These are phyloP conservation scores for Heliconius nattereri DNA, from an alignment of 1,140 invertebrate genomes.

Conservation along the genomic window DNA sequence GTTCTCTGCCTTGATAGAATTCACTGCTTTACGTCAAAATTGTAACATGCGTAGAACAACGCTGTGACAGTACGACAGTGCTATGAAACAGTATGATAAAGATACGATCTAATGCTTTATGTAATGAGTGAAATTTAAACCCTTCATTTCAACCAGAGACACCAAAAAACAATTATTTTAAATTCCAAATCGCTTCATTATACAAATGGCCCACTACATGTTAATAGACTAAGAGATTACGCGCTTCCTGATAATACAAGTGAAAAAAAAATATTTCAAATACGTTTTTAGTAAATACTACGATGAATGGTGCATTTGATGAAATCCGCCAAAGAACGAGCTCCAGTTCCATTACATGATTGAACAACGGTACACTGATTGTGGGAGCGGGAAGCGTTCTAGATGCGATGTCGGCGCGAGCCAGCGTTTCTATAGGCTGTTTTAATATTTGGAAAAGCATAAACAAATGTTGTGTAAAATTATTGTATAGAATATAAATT, in stretches of 20 bases:
- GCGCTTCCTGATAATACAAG: constrained; percentile 36
- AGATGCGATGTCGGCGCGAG: constrained; percentile 5
- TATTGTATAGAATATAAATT: neutral
- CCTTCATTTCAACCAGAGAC: constrained; percentile 5
- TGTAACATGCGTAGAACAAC: neutral
- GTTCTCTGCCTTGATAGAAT: too few species aligned
- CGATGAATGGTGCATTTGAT: constrained; percentile 53
- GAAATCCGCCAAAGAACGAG: constrained; percentile 49
- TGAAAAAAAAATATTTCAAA: constrained; percentile 52
- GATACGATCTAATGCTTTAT: too few species aligned
- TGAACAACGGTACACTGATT: constrained; percentile 50
- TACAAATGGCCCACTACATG: constrained; percentile 29
- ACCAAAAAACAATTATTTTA: constrained; percentile 15
- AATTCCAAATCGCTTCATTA: constrained; percentile 25
- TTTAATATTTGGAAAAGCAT: constrained; percentile 7
- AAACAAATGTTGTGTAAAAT: constrained; percentile 13
- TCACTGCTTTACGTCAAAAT: neutral
- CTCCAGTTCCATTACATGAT: constrained; percentile 63
- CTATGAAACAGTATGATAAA: too few species aligned
- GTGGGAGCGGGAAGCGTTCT: constrained; percentile 34
- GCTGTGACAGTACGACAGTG: too few species aligned
- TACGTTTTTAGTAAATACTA: constrained; percentile 45
- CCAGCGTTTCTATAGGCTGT: constrained; percentile 11
- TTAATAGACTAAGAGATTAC: constrained; percentile 37
- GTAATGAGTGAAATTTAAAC: neutral